Percentiles rank a stretch among this genome's conserved stretches.
These are phyloP conservation scores for Dryobates pubescens DNA, from an alignment of 2,797 vertebrate genomes.

Conservation along the genomic window DNA sequence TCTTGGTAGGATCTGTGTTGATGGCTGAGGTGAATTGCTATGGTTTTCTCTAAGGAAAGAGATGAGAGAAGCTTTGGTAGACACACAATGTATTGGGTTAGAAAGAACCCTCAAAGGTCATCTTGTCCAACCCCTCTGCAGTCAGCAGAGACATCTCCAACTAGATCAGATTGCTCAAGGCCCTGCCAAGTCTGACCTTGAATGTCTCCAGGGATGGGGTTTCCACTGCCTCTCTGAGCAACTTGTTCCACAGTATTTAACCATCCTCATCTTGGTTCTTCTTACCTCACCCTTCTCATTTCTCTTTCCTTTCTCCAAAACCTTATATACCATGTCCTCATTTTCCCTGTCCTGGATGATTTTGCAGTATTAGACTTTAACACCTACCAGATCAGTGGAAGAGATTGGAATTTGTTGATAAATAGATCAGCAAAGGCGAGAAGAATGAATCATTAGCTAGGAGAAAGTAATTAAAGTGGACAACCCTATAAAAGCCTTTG, in stretches of 20 bases:
- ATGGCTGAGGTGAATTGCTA: neutral
- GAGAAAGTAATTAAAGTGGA: neutral
- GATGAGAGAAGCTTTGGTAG: neutral
- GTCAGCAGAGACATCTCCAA: no score
- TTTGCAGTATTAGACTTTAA: neutral
- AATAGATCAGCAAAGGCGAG: neutral
- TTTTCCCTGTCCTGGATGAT: neutral
- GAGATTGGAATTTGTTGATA: conserved; percentile 10
- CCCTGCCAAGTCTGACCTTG: no score
- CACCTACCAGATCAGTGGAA: neutral
- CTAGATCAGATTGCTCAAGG: no score
- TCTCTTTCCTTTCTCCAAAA: neutral
- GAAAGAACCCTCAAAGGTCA: no score
- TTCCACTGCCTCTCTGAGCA: no score
- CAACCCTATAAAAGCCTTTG: neutral
- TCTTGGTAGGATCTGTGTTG: neutral
- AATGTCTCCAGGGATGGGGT: no score
- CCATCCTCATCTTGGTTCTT: neutral
- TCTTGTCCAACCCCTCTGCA: no score
- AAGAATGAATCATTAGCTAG: neutral
- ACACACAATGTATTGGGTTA: neutral
- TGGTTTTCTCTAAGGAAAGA: neutral
- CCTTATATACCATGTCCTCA: neutral
- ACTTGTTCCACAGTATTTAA: no score
- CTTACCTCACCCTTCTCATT: neutral